Evolutionary conservation across 92 coral and sea anemone genomes (phyloP).

Genomic region (Epizoanthus fatuus): DNA sequence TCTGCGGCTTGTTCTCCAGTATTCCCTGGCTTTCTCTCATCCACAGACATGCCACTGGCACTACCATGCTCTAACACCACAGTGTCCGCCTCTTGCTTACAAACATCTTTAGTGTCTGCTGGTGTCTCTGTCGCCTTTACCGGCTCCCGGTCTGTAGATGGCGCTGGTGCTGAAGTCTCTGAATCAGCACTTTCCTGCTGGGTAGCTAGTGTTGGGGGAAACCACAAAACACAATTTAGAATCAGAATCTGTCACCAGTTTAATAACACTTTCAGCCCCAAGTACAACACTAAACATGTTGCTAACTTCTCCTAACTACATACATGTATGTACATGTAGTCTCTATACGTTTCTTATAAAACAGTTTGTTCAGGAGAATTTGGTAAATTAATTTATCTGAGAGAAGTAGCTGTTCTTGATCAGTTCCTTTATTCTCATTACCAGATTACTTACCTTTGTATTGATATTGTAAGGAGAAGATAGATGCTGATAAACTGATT

Average conservation of each 20-base stretch:
- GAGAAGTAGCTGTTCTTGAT: too few species aligned
- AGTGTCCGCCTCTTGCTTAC: not conserved
- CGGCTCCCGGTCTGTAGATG: not conserved
- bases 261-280: not conserved
- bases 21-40: not conserved
- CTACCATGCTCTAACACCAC: not conserved
- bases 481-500: too few species aligned
- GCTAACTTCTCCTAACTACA: too few species aligned
- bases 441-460: too few species aligned
- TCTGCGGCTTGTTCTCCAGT: not conserved
- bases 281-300: not conserved
- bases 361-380: too few species aligned
- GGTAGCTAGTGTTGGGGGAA: not conserved
- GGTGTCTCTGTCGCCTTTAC: not conserved
- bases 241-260: not conserved
- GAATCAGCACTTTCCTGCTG: not conserved
- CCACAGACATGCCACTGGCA: not conserved
- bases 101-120: too few species aligned
- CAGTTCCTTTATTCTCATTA: too few species aligned
- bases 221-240: not conserved
- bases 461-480: too few species aligned
- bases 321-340: too few species aligned
- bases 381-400: too few species aligned
- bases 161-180: not conserved
- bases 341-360: too few species aligned